These are phyloP conservation scores for Telmatochromis sp. DNA, from an alignment of 2,113 vertebrate species.

Conservation along the genomic window DNA sequence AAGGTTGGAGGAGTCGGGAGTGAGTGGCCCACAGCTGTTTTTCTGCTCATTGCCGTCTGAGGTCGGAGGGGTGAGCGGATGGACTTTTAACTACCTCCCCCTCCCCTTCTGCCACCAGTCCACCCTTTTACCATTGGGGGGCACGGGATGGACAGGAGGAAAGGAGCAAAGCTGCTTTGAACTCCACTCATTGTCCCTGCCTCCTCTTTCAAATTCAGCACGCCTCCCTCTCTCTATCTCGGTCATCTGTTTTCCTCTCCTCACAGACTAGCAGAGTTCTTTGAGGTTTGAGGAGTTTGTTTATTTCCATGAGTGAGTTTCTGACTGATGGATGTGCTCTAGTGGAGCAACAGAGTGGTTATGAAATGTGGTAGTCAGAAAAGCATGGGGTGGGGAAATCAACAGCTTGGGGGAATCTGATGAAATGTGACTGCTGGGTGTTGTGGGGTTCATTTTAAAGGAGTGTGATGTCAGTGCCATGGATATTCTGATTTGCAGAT, in stretches of 20 bases:
- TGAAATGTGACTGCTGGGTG: slow-evolving; percentile 10
- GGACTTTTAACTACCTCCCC: slow-evolving; percentile 45
- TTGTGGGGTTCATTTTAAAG: slow-evolving; percentile 1
- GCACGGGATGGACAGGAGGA: neutral
- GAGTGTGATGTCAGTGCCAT: neutral
- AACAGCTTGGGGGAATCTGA: slow-evolving; percentile 17
- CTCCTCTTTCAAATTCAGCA: neutral
- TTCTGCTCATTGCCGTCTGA: slow-evolving; percentile 42
- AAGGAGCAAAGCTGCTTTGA: slow-evolving; percentile 11
- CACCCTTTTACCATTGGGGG: neutral
- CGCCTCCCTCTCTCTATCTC: neutral
- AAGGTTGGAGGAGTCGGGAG: slow-evolving; percentile 21
- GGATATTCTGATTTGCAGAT: neutral
- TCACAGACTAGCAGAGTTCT: slow-evolving; percentile 12
- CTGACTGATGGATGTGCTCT: slow-evolving; percentile 23
- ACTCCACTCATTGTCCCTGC: slow-evolving; percentile 18
- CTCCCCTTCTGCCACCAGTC: neutral
- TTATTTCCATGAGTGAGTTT: slow-evolving; percentile 39
- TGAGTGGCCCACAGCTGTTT: slow-evolving; percentile 55
- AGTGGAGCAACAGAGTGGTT: slow-evolving; percentile 22
- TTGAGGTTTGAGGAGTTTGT: slow-evolving; percentile 46
- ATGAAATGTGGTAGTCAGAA: slow-evolving; percentile 30
- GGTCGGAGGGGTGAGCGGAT: slow-evolving; percentile 43
- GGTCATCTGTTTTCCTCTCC: neutral
- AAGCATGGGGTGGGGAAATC: slow-evolving; percentile 21